Base-by-base conservation (phyloP, 1,140 invertebrate genomes). In the Chymomyza costata region DNA sequence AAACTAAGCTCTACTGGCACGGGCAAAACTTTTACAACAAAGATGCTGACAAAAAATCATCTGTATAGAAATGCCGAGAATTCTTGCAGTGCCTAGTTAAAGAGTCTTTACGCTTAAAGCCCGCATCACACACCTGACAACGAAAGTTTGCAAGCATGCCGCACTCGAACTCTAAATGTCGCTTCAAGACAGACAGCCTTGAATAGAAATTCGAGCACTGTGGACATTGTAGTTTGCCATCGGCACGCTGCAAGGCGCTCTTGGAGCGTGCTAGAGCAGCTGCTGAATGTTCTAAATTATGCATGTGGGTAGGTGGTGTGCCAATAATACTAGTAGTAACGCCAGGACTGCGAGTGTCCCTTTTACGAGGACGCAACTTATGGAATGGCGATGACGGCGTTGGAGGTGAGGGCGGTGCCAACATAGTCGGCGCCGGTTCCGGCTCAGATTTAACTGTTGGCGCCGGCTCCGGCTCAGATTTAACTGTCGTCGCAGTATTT, bases 11-110 rank as follows among this genome's bases (percentile, higher is more conserved):
- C n/a, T n/a, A n/a, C n/a, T 25, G 21, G 21, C 21, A 25, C 21
- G 21, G n/a, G 21, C 21, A 25, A 8, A 25, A 25, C 21, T 5
- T 5, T 8, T 5, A 25, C 8, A 5, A 8, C 3, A 25, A 25
- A 3, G 21, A 25, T 25, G 21, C n/a, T 3, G 21, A 25, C 21
- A 5, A 25, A 25, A 3, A 25, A 25, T 25, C 21, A 25, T 25
- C 3, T 5, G 8, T 5, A 8, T 5, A 25, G 52, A 57, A 57
- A 54, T 78, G 71, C 58, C 67, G 71, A 48, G 71, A 73, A 37
- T 70, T 64, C 60, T 64, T 82, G 87, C 86, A 86, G 49, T 88
- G 86, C 0, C 86, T 85, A 37, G 82, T 60, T 37, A 88, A 40
- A 25, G 76, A 82, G 41, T 82, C 78, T 59, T 82, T 82, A 10